Evolutionary conservation across 1,140 invertebrate species (phyloP), one percentile per base, ranked within the genome.

Genomic region (Zaprionus tsacasi): DNA sequence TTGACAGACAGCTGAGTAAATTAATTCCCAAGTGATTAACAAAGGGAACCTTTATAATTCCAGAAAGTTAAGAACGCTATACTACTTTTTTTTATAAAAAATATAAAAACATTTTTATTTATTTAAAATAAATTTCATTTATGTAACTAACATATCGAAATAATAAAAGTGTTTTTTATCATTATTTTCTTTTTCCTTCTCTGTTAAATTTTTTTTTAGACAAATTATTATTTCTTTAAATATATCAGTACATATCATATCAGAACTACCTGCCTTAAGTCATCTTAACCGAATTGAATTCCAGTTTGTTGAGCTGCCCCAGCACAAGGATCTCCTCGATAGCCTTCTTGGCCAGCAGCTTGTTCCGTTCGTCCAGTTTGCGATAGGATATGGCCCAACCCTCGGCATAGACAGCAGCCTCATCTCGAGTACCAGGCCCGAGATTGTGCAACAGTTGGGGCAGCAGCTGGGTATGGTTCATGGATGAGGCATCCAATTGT

Each of bases 361-460:
- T 71, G 10, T 78, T 69, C 12, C 10, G 43, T n/a, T 57, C 57
- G 17, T 78, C 63, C 67, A 76, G 15, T 15, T 78, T 78, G 7
- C 76, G 71, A 76, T 76, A 78, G 21, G 72, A 65, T n/a, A 40
- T 33, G 6, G 76, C 76, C 76, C 76, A 79, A 35, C 66, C 67
- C 68, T 79, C 72, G 1, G 76, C 66, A 61, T 58, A 79, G 33
- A 79, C 66, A 21, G n/a, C 43, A 6, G 76, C 72, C 57, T 79
- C 76, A 15, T 79, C 76, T 1, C 58, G 45, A 0, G 13, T 2
- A 40, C n/a, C 50, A 7, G 48, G 25, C 2, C 5, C 60, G 13
- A 59, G 6, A 13, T 12, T 45, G 27, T 35, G 40, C 21, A 36
- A 10, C 7, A 21, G 36, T 4, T 50, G 55, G 5, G 36, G 38